phyloP scores from a whole-genome alignment of 2,113 vertebrate genomes.

The Salvelinus fontinalis region DNA sequence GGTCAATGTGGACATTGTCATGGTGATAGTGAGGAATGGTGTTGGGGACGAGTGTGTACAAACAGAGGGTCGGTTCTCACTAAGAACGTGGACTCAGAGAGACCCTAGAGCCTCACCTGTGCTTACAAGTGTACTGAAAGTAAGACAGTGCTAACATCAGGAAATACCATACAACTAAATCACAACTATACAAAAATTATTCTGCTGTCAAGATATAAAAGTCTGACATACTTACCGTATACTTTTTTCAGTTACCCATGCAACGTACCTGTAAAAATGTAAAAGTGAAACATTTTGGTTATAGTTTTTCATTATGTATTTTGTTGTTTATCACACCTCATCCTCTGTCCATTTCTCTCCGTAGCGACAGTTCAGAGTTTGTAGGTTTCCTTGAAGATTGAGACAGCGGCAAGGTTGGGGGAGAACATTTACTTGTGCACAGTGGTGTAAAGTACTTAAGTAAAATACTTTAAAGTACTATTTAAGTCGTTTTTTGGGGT shows the following conservation, averaged over 20 bases:
- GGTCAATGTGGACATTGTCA: conserved; percentile 70
- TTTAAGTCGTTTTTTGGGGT: no score
- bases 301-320: background rate
- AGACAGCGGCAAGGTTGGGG: conserved; percentile 32
- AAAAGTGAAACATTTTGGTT: background rate
- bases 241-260: background rate
- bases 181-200: background rate
- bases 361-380: conserved; percentile 17
- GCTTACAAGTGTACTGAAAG: conserved; percentile 42
- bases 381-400: conserved; percentile 47
- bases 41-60: conserved; percentile 38
- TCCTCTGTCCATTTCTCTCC: background rate
- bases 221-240: background rate
- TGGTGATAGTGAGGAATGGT: conserved; percentile 33
- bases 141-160: conserved; percentile 13
- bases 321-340: background rate
- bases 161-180: background rate
- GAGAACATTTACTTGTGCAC: conserved; percentile 36
- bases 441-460: no score
- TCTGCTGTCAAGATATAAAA: background rate
- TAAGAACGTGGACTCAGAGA: conserved; percentile 47
- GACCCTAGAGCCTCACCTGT: conserved; percentile 34
- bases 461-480: no score
- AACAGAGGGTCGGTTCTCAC: conserved; percentile 42
- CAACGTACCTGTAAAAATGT: background rate